Evolutionary conservation across 2,888 invertebrate species (phyloP), one percentile per base, ranked within the genome.

Genomic region (Amaurobius ferox): DNA sequence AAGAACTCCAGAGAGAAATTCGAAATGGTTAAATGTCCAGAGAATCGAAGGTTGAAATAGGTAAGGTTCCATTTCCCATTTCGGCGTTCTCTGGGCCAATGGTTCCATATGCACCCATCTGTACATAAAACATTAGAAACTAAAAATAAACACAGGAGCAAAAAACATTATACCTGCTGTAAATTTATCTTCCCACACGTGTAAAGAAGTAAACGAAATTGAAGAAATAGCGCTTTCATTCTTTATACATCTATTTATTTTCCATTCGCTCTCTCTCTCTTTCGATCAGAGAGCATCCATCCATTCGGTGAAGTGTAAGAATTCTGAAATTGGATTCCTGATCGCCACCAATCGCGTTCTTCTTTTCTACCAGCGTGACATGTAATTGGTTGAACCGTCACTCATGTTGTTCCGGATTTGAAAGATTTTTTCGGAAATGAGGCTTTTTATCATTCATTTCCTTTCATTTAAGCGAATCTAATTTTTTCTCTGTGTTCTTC

Each of bases 291-390:
- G n/a, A n/a, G n/a, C 29, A 32, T 64, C 76, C 76, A 71, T 81
- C 74, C 74, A 81, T 81, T 81, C 81, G 72, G 83, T 68, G 64
- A 77, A 83, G 71, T 77, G 83, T 83, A 70, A 83, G 83, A 72
- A 83, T 71, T 77, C 83, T 64, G 83, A 83, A 83, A 83, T 83
- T 83, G 83, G 83, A 83, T 83, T 83, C 83, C 77, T 83, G 83
- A 77, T 83, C 77, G 77, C 16, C 71, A 66, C 83, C 83, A 83
- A 83, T 83, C 71, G 71, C 66, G 44, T 77, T 26, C 83, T 83
- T 77, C 76, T 83, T 81, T 74, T 74, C 81, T 71, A 77, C 74
- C 71, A 83, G 19, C 77, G 83, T 83, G 83, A 83, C 83, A 83
- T 83, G 77, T 83, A 83, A 83, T 83, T 83, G 83, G 76, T 70